Evolutionary conservation across 2,797 vertebrate species (phyloP).

Genomic region (Dendrocincla tyrannina): DNA sequence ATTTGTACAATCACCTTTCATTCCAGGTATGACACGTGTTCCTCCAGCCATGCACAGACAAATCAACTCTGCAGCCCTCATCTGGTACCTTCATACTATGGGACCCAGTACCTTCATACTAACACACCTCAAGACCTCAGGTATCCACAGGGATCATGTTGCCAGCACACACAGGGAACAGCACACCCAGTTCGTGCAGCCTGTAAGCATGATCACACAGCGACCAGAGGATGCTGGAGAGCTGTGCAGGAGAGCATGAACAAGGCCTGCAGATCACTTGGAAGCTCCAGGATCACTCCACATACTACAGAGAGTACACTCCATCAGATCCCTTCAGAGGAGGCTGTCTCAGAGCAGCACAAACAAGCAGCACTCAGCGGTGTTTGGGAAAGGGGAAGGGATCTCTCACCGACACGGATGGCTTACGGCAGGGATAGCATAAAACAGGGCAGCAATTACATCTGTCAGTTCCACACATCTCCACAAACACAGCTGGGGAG

Average conservation of each 20-base stretch:
- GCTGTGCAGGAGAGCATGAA: background rate
- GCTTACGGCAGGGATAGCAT: rapidly evolving
- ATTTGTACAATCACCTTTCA: background rate
- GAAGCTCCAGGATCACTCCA: background rate
- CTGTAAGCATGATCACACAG: rapidly evolving
- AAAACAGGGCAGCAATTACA: background rate
- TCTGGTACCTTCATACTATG: background rate
- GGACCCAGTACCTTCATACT: background rate
- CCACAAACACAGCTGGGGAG: background rate
- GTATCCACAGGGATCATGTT: background rate
- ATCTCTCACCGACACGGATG: rapidly evolving
- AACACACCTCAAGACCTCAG: background rate
- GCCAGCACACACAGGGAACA: background rate
- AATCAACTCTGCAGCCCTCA: background rate
- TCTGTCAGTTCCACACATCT: background rate
- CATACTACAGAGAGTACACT: rapidly evolving
- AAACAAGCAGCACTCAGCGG: background rate
- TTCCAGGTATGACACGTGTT: rapidly evolving
- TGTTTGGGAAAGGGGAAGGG: background rate
- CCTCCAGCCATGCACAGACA: background rate
- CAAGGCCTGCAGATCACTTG: background rate
- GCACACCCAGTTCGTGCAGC: background rate
- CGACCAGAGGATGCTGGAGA: background rate
- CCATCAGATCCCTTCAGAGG: background rate
- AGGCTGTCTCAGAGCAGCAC: background rate